Base-by-base conservation (phyloP, 2,888 invertebrate species). In the Cephus rjabovi region DNA sequence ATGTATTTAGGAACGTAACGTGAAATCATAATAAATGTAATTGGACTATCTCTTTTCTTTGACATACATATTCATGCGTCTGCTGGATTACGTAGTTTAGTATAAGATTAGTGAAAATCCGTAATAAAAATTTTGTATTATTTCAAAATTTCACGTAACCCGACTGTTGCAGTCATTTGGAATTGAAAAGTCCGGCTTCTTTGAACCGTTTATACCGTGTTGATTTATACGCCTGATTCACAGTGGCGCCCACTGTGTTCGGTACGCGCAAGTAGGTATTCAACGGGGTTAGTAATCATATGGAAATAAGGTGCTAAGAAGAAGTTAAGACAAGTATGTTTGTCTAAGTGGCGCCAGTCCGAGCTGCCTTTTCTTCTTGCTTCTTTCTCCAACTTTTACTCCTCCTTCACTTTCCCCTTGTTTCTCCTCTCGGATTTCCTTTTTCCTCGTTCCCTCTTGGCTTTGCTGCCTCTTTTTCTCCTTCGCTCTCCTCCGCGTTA, bases 301-400 rank as follows among this genome's bases (percentile, higher is more conserved):
- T 87, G 88, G 89, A 89, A 88, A 89, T 87, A 86, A 87, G 88
- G 86, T 84, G 85, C 84, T 87, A 87, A 89, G 84, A 82, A 84
- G 86, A 87, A 87, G 85, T 86, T 86, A 84, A 83, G 83, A 82
- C 79, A 83, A 84, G 81, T 76, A 84, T 86, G 86, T 87, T 87
- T 86, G 85, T 79, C 78, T 83, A 82, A 82, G 82, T 86, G 88
- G 88, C 87, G 86, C 88, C 89, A 74, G 74, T 74, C 74, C 15
- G 35, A 23, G 34, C 11, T 74, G n/a, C 31, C n/a, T 30, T 74
- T 30, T 74, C 35, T 35, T 74, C 35, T 37, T n/a, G 23, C 12
- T 31, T 74, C 74, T 34, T 35, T 56, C 56, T 56, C 23, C 2
- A 56, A 56, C 56, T 56, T 56, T 56, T 56, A 23, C 56, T 56